Conservation (phyloP, 2,888 invertebrate genomes). For the Eueremaeus valkanovi region DNA sequence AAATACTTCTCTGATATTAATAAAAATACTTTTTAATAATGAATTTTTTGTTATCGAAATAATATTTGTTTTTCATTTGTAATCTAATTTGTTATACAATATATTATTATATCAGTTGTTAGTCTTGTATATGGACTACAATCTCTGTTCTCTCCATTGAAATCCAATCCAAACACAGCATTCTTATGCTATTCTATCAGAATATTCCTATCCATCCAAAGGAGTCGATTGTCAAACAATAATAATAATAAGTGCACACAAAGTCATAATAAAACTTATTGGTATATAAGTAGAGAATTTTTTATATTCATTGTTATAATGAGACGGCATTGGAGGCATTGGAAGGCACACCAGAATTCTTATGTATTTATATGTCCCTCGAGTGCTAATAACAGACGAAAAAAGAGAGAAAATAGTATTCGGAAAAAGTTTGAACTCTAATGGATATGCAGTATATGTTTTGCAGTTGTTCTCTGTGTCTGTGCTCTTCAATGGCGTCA, state of each 20-base stretch:
- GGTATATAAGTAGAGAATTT: not conserved
- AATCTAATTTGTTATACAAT: constrained; percentile 2
- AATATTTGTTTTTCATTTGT: not conserved
- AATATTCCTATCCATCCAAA: not conserved
- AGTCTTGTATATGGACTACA: not conserved
- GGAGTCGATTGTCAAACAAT: not conserved
- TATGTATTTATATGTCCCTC: constrained; percentile 31
- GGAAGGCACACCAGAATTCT: not conserved
- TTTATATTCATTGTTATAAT: constrained; percentile 5
- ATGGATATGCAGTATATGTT: not conserved
- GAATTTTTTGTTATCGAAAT: not conserved
- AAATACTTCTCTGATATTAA: not conserved
- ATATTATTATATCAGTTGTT: not conserved
- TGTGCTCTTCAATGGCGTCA: not conserved
- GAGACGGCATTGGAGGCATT: not conserved
- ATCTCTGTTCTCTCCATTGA: not conserved
- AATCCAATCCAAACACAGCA: not conserved
- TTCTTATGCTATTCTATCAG: not conserved
- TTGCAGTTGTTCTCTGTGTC: not conserved
- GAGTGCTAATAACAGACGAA: too few relatives aligned
- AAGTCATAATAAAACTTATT: not conserved
- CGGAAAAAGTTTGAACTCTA: not conserved
- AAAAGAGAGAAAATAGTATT: too few relatives aligned
- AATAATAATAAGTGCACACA: not conserved
- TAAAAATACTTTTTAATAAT: not conserved